Percentiles rank a stretch among this genome's conserved stretches.
Conservation (phyloP, 1,140 invertebrate species). For the Anastatus disparis region DNA sequence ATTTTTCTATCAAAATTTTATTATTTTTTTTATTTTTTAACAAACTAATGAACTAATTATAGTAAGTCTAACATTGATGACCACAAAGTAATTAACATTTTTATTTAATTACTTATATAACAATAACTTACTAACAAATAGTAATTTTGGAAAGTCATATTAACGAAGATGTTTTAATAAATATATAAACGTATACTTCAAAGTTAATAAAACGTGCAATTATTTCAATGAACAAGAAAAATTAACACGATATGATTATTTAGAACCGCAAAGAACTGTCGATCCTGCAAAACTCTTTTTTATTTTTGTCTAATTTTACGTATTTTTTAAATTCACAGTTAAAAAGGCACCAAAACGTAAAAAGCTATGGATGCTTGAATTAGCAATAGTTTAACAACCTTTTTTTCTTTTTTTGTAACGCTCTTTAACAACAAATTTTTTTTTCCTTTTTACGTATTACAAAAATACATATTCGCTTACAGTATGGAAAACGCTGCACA, state of each 20-base stretch:
- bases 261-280: not conserved
- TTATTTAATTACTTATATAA: too few relatives aligned
- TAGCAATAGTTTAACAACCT: not conserved
- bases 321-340: not conserved
- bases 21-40: too few relatives aligned
- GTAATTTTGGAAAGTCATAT: too few relatives aligned
- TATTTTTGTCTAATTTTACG: too few relatives aligned
- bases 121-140: too few relatives aligned
- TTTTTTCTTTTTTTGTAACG: too few relatives aligned
- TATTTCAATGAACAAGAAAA: not conserved
- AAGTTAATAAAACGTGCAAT: not conserved
- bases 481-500: not conserved
- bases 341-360: conserved; percentile 9
- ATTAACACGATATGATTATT: not conserved
- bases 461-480: not conserved
- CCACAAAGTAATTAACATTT: too few relatives aligned
- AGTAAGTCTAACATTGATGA: too few relatives aligned
- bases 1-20: too few relatives aligned
- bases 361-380: not conserved
- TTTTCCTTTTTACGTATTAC: not conserved
- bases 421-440: too few relatives aligned
- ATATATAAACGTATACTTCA: not conserved
- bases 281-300: not conserved
- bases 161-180: too few relatives aligned
- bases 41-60: too few relatives aligned